Evolutionary conservation across 2,113 vertebrate genomes (phyloP).

Genomic region (Panurus biarmicus): DNA sequence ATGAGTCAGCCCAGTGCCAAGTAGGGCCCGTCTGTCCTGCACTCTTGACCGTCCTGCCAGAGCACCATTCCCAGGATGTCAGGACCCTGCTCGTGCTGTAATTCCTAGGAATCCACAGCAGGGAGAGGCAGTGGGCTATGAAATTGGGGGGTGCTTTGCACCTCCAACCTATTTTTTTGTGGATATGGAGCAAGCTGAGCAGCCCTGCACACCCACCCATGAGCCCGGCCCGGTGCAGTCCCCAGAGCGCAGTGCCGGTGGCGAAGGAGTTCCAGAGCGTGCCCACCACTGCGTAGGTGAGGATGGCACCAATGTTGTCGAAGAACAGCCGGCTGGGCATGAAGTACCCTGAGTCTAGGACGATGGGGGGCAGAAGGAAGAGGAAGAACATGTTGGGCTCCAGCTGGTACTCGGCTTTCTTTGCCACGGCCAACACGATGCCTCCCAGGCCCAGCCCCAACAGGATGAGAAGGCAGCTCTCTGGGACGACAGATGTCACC

Average conservation of each 20-base stretch:
- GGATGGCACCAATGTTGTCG: constrained; percentile 93
- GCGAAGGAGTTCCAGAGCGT: constrained; percentile 95
- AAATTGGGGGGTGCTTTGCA: neutral
- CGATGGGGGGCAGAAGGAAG: constrained; percentile 93
- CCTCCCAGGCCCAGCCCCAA: constrained; percentile 91
- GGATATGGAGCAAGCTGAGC: neutral
- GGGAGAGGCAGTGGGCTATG: neutral
- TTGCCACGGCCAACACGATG: constrained; percentile 86
- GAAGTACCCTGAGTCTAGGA: constrained; percentile 93
- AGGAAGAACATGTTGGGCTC: constrained; percentile 96
- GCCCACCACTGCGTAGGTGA: constrained; percentile 90
- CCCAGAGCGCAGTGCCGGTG: constrained; percentile 86
- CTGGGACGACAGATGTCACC: constrained; percentile 88
- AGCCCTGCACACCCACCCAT: constrained; percentile 70
- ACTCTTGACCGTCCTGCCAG: neutral
- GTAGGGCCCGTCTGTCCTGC: neutral
- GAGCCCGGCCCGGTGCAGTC: constrained; percentile 72
- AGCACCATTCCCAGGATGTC: neutral
- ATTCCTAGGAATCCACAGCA: neutral
- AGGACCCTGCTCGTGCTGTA: neutral
- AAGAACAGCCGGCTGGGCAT: constrained; percentile 95
- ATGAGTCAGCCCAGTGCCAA: constrained; percentile 3
- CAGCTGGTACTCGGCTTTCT: constrained; percentile 91
- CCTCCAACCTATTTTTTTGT: neutral
- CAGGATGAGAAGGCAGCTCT: constrained; percentile 95